Evolutionary conservation across 2,888 invertebrate genomes (phyloP).

Genomic region (Pollenia labialis): DNA sequence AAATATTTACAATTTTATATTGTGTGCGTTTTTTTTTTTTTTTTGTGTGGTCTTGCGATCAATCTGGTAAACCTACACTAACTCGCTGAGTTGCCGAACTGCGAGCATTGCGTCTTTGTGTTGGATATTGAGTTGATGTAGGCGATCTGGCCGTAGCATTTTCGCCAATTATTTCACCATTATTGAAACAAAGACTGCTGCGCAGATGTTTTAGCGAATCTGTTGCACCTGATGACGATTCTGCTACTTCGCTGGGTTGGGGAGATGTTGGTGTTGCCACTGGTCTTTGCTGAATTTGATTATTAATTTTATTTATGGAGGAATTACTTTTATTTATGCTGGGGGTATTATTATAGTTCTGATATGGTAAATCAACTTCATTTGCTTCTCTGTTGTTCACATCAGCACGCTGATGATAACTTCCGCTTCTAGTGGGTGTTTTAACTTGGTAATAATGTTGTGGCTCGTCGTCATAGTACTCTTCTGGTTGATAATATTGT

Average conservation of each 20-base stretch:
- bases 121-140: constrained; percentile 68
- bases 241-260: constrained; percentile 57
- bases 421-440: constrained; percentile 64
- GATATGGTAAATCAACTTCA: constrained; percentile 43
- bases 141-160: constrained; percentile 75
- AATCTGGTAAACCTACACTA: constrained; percentile 83
- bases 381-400: constrained; percentile 11
- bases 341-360: constrained; percentile 57
- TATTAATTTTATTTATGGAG: constrained; percentile 64
- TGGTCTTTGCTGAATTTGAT: constrained; percentile 27
- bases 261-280: constrained; percentile 33
- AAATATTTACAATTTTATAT: constrained; percentile 49
- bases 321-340: constrained; percentile 48
- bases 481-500: constrained; percentile 78
- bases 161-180: constrained; percentile 80
- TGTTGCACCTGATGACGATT: constrained; percentile 61
- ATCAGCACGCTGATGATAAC: constrained; percentile 23
- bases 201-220: constrained; percentile 80
- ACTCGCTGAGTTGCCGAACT: constrained; percentile 81
- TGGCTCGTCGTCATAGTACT: constrained; percentile 70
- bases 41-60: constrained; percentile 62
- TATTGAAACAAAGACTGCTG: constrained; percentile 82
- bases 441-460: constrained; percentile 30
- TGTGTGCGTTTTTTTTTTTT: constrained; percentile 21
- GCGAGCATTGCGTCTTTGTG: constrained; percentile 77